Conservation (phyloP, 1,140 invertebrate species). For the Thalassaphorura encarpata region DNA sequence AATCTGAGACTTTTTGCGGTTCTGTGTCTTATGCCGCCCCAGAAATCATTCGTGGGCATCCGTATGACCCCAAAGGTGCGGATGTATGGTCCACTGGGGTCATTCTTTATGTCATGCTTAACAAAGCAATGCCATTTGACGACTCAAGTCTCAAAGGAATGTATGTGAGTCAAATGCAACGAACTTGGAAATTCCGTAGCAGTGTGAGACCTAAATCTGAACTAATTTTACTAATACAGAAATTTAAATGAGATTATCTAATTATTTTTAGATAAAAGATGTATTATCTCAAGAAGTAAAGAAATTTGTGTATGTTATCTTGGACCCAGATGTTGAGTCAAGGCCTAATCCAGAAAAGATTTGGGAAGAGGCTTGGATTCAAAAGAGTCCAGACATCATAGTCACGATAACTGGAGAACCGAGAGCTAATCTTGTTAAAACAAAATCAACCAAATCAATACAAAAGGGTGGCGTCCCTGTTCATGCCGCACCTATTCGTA, state of each 20-base stretch:
- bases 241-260: neutral
- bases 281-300: neutral
- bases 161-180: conserved; percentile 54
- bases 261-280: neutral
- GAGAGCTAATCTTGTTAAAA: too few relatives aligned
- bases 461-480: too few relatives aligned
- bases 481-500: too few relatives aligned
- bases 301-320: neutral
- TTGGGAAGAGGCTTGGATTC: neutral
- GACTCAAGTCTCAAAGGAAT: conserved; percentile 58
- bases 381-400: too few relatives aligned
- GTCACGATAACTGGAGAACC: too few relatives aligned
- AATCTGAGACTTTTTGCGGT: conserved; percentile 62
- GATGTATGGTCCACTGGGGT: conserved; percentile 60
- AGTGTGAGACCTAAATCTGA: conserved; percentile 37
- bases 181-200: conserved; percentile 54
- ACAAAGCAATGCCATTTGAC: conserved; percentile 69
- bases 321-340: neutral
- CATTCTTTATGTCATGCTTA: conserved; percentile 58
- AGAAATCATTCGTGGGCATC: conserved; percentile 52
- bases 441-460: too few relatives aligned
- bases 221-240: neutral
- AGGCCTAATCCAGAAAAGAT: neutral
- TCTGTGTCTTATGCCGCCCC: conserved; percentile 60
- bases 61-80: conserved; percentile 51